Evolutionary conservation across 2,888 invertebrate species (phyloP), one percentile per base, ranked within the genome.

Genomic region (Eubasilissa splendida): DNA sequence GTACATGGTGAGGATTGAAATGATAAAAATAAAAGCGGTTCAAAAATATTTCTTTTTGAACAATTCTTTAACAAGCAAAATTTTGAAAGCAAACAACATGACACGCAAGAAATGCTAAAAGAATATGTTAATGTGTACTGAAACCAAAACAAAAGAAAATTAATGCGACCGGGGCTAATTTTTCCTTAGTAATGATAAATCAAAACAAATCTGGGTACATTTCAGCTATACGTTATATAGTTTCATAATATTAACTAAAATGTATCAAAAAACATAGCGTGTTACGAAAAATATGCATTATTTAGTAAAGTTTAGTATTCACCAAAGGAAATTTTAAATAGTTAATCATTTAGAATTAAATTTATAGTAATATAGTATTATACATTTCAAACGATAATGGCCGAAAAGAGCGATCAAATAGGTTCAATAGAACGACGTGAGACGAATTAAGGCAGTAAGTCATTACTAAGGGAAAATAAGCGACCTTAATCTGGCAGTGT

Each of bases 401-500:
- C 63, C 42, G 63, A 63, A 63, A 63, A 63, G 63, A 12, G 63
- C 63, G 42, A 31, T 22, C 53, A 53, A 70, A 53, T 70, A 31
- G 68, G 31, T 63, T 31, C 31, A 63, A 1, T 22, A 22, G 22
- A 22, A 60, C 60, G 14, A 22, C 33, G 63, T 63, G 63, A 63
- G 42, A 63, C 63, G 63, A 42, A 42, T 42, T 42, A 42, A 70
- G 52, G 53, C 70, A 53, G 53, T n/a, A 42, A 75, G 81, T 83
- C 89, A 89, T 90, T 88, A 90, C 90, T 89, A 89, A 90, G 90
- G 89, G 86, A 89, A 89, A 88, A 88, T 87, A 85, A 86, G 88
- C 87, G 87, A 87, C 84, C 84, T 87, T 85, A 85, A 85, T 85
- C 84, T 78, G 79, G 81, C 81, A 82, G 80, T 80, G 83, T 80